A percentile compares a stretch with the other conserved stretches of the same genome.
These are phyloP conservation scores for Ophion slaviceki DNA, from an alignment of 2,888 invertebrate species.

Conservation along the genomic window DNA sequence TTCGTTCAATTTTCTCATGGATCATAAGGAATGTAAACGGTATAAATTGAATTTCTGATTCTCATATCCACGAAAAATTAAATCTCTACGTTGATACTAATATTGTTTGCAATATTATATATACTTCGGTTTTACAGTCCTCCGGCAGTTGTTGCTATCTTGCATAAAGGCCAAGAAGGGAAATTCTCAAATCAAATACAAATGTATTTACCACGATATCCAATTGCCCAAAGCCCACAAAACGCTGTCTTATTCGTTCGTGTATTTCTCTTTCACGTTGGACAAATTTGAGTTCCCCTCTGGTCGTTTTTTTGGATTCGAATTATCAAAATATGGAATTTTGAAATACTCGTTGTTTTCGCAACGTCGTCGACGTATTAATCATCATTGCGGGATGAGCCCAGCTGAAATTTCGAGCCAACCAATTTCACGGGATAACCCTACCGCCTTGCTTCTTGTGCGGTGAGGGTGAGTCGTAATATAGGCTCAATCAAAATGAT, in stretches of 20 bases:
- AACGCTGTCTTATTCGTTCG: not conserved
- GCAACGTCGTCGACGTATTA: not conserved
- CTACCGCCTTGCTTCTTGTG: not conserved
- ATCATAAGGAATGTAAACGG: not conserved
- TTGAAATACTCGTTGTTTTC: not conserved
- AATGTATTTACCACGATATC: too few relatives aligned
- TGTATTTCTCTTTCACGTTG: not conserved
- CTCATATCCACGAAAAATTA: too few relatives aligned
- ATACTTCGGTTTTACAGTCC: too few relatives aligned
- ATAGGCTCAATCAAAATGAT: conserved; percentile 1
- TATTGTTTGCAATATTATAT: too few relatives aligned
- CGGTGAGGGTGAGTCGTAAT: not conserved
- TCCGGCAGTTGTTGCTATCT: too few relatives aligned
- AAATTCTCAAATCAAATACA: too few relatives aligned
- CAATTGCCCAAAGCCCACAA: too few relatives aligned
- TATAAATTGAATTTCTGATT: not conserved
- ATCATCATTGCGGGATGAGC: conserved; percentile 16
- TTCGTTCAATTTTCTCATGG: not conserved
- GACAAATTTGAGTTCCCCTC: not conserved
- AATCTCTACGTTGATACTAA: too few relatives aligned
- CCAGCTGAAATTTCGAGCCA: conserved; percentile 24
- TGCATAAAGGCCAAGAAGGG: too few relatives aligned
- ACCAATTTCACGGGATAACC: conserved; percentile 29
- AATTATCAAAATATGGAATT: conserved; percentile 13
- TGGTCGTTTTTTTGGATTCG: not conserved